These are phyloP conservation scores for Mythimna ferrago DNA, from an alignment of 2,888 invertebrate genomes.

Conservation along the genomic window DNA sequence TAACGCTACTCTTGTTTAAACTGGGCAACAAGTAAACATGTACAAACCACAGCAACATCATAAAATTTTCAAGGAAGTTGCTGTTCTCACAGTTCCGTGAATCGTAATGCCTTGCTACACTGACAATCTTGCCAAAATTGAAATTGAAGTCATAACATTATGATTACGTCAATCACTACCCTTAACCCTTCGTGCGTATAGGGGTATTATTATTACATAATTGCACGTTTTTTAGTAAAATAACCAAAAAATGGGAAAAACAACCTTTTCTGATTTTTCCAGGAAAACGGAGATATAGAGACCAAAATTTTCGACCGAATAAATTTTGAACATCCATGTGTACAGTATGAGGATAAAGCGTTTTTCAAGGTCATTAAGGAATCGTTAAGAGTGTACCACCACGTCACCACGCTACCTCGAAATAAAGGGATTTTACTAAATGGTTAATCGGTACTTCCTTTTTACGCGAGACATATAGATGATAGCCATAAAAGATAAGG, in stretches of 20 bases:
- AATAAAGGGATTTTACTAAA: conserved; percentile 28
- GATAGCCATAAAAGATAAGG: conserved; percentile 20
- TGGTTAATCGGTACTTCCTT: conserved; percentile 17
- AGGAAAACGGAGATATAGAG: too few relatives aligned
- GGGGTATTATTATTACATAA: too few relatives aligned
- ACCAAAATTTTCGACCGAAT: too few relatives aligned
- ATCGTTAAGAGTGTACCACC: conserved; percentile 9
- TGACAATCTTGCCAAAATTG: conserved; percentile 10
- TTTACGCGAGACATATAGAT: conserved; percentile 17
- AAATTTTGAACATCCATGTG: too few relatives aligned
- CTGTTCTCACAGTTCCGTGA: conserved; percentile 4
- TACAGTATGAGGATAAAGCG: too few relatives aligned
- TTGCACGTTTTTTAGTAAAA: too few relatives aligned
- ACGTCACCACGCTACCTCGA: not conserved
- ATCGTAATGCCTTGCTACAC: not conserved
- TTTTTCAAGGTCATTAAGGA: too few relatives aligned
- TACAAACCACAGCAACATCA: conserved; percentile 17
- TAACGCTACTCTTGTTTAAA: conserved; percentile 32
- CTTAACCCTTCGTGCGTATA: too few relatives aligned
- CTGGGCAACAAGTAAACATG: conserved; percentile 49
- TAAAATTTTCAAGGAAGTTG: conserved; percentile 9
- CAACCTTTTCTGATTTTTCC: too few relatives aligned
- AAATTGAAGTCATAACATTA: not conserved
- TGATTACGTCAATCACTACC: not conserved
- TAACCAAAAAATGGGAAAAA: too few relatives aligned